Percentiles rank a stretch among this genome's conserved stretches.
Evolutionary conservation across 2,888 invertebrate genomes (phyloP).

Genomic region (Portevinia maculata): DNA sequence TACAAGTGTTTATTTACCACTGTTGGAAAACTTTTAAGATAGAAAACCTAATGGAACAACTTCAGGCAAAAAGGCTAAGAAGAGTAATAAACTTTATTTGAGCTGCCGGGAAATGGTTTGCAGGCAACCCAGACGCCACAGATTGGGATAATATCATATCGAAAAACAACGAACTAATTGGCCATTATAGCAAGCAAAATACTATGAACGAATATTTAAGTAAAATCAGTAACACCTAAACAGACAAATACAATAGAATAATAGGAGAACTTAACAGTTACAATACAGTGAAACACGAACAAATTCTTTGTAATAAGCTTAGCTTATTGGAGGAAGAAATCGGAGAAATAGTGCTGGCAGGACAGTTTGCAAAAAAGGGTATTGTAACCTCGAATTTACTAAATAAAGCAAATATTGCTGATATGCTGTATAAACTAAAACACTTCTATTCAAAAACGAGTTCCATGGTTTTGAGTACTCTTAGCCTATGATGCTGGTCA

Average conservation of each 20-base stretch:
- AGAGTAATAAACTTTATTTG: conserved; percentile 54
- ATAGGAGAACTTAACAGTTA: conserved; percentile 9
- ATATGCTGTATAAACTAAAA: conserved; percentile 67
- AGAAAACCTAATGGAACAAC: not conserved
- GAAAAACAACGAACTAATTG: conserved; percentile 26
- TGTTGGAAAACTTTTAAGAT: not conserved
- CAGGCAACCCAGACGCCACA: conserved; percentile 45
- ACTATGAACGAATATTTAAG: conserved; percentile 37
- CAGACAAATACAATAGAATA: conserved; percentile 43
- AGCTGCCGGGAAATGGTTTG: conserved; percentile 52
- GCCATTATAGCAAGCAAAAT: conserved; percentile 45
- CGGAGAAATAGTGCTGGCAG: conserved; percentile 28
- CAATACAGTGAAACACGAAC: conserved; percentile 24
- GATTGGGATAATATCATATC: conserved; percentile 34
- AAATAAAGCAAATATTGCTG: conserved; percentile 64
- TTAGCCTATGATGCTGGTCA: conserved; percentile 65
- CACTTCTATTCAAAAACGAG: conserved; percentile 70
- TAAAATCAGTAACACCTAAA: conserved; percentile 11
- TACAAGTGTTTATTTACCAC: not conserved
- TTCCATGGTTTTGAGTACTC: conserved; percentile 69
- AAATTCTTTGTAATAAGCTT: conserved; percentile 26
- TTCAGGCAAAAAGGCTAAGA: not conserved
- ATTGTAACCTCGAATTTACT: conserved; percentile 65
- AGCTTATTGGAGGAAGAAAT: conserved; percentile 32
- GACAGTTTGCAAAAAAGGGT: conserved; percentile 58